These are phyloP conservation scores for Ploceus nigricollis DNA, from an alignment of 2,113 vertebrate genomes.

Conservation along the genomic window DNA sequence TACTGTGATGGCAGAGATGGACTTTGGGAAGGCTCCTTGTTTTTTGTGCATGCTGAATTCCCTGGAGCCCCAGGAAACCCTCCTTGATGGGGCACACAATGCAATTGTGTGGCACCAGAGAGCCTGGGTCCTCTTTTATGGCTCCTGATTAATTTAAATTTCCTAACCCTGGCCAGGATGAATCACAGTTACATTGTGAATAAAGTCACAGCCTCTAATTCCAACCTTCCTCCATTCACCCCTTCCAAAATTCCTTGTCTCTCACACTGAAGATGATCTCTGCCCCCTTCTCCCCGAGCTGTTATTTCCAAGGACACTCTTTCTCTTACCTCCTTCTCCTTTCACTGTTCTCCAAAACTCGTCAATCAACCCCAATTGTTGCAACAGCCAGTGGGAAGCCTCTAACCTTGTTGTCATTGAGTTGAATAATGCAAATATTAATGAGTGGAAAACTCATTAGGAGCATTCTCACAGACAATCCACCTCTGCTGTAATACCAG, in stretches of 20 bases:
- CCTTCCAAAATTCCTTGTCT: neutral
- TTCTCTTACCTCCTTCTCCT: neutral
- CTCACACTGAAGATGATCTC: neutral
- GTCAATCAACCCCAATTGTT: neutral
- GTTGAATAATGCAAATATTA: constrained; percentile 57
- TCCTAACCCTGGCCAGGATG: neutral
- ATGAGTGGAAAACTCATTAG: constrained; percentile 14
- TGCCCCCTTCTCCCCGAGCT: neutral
- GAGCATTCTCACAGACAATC: neutral
- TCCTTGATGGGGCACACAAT: neutral
- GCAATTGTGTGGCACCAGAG: neutral
- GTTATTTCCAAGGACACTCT: neutral
- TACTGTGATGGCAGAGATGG: neutral
- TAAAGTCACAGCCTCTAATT: neutral
- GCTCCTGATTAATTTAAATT: neutral
- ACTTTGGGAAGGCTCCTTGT: neutral
- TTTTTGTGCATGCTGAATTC: neutral
- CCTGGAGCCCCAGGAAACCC: neutral
- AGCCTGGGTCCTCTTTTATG: neutral
- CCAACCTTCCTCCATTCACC: neutral
- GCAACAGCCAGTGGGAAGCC: constrained; percentile 33
- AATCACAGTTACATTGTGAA: neutral
- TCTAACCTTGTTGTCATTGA: constrained; percentile 49
- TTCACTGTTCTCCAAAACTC: neutral
- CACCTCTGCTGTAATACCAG: neutral